Base-by-base conservation (phyloP, 2,888 invertebrate species). In the Ecliptopera silaceata region DNA sequence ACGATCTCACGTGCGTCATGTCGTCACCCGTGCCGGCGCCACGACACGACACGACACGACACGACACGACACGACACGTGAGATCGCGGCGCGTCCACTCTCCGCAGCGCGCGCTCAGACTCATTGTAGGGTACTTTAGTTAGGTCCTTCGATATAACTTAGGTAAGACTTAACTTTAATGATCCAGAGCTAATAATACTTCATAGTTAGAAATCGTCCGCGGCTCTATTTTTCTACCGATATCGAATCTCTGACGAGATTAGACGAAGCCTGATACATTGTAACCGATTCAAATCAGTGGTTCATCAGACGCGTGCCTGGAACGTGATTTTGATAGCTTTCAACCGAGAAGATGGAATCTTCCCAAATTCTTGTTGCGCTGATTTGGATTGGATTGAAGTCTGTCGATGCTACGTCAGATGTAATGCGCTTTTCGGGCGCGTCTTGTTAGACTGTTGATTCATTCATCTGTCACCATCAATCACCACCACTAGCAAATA, bases 141-240 rank as follows among this genome's bases (percentile, higher is more conserved):
- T 74, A 75, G 72, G 78, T 74, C 65, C 68, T 64, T 73, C 71
- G 64, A 64, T 65, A 69, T 77, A 72, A 76, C 66, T 74, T 77
- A 78, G 76, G 70, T 82, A 82, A 83, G 82, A 77, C 69, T 74
- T 79, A 75, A 72, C 71, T 67, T 59, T 45, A 67, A 82, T 79
- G 69, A 58, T 50, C 68, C 52, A 75, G 78, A 81, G 72, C 68
- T 69, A 66, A 56, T 70, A 69, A 74, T 81, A 79, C 77, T 77
- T 75, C 71, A 73, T 79, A 79, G 77, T 56, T 66, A 70, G 68
- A 72, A 71, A 71, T 69, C 73, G 74, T 72, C 72, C 69, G 73
- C 74, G 76, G 76, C 80, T 84, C 80, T 87, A 87, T 87, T 86
- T 86, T 87, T 86, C 75, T 87, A 87, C 78, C 72, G 77, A 77